These are phyloP conservation scores for Buphagus erythrorhynchus DNA, from an alignment of 2,797 vertebrate species.

Conservation along the genomic window DNA sequence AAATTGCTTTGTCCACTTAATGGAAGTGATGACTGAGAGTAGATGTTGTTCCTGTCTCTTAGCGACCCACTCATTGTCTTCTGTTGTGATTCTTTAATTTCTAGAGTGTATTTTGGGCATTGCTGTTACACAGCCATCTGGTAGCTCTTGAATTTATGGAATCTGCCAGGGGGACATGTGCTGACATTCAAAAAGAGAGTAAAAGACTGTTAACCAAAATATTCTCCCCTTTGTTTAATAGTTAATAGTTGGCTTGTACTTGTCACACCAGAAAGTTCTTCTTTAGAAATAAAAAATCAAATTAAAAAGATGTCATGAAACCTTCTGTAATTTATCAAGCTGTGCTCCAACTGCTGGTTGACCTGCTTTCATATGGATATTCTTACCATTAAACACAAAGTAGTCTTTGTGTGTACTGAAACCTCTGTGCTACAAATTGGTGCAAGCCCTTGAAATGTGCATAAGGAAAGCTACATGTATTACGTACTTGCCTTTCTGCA, in stretches of 20 bases:
- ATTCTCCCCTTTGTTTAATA: constrained; percentile 3
- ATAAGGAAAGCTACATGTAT: neutral
- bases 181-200: constrained; percentile 63
- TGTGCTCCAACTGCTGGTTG: neutral
- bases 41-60: neutral
- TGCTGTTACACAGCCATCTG: constrained; percentile 46
- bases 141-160: constrained; percentile 27
- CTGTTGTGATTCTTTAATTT: neutral
- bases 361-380: neutral
- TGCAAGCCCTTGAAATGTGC: neutral
- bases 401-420: neutral
- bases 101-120: neutral
- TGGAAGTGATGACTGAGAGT: neutral
- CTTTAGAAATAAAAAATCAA: neutral
- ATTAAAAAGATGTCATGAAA: neutral
- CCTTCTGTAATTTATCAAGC: neutral
- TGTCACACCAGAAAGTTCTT: neutral
- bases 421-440: neutral
- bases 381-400: neutral
- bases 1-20: neutral
- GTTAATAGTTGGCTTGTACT: constrained; percentile 12
- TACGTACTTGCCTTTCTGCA: neutral
- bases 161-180: constrained; percentile 58
- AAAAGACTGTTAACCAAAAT: constrained; percentile 46
- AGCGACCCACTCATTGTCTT: neutral